Evolutionary conservation across 2,888 invertebrate species (phyloP), one percentile per base, ranked within the genome.

Genomic region (Diaperis boleti): DNA sequence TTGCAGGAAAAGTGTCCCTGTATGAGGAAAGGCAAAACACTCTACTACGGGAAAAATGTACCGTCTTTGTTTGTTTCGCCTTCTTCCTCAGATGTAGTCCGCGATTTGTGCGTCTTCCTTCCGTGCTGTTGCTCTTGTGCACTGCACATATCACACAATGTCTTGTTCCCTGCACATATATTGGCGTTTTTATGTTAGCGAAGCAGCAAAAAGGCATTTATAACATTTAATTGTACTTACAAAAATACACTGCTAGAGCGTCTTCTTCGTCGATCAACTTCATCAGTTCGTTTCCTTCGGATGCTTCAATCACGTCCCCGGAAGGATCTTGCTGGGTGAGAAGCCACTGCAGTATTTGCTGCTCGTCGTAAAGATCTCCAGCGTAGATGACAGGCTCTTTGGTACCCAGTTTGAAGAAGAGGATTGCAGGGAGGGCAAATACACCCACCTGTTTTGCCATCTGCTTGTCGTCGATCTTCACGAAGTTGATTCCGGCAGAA

Each of bases 381-480:
- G 95, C 95, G 80, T 92, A 95, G 72, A 95, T 95, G 3, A 95
- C 93, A 47, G 95, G 94, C 76, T 95, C 95, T 74, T 92, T 93
- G 0, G 92, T 90, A 2, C 92, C 91, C 78, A 90, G 85, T 80
- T 94, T 93, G 80, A 95, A 96, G 83, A 96, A 96, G 0, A 96
- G 84, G 60, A 96, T 92, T 0, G 94, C 95, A 0, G 96, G 96
- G 18, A 96, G 81, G 0, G 95, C 95, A 74, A 94, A 95, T 0
- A 96, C 95, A 11, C 96, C 96, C 67, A 87, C 90, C 47, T 93
- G 91, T 76, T 94, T 94, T 8, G 94, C 92, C 87, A 96, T 86
- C 72, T 90, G 87, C 70, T 90, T 90, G 76, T 96, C 95, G 72
- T 96, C 94, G 71, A 96, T 92, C 81, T 96, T 95, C 1, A 96